These are phyloP conservation scores for Smutsia temminckii DNA, from an alignment of 2,797 vertebrate genomes.

Conservation along the genomic window DNA sequence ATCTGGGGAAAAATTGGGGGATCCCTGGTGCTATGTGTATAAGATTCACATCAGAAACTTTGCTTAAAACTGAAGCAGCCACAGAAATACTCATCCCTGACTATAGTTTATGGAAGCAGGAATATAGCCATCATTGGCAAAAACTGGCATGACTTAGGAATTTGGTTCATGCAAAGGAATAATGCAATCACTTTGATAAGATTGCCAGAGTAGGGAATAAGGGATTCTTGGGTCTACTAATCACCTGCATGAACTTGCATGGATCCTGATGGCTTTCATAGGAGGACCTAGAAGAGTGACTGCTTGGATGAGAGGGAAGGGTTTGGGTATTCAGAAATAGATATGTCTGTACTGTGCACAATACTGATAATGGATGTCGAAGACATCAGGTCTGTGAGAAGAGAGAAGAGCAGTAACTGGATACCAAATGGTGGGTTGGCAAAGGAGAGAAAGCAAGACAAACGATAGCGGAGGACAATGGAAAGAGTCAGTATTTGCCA, in stretches of 20 bases:
- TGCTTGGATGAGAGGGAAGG: background rate
- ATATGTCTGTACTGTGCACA: background rate
- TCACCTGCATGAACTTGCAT: background rate
- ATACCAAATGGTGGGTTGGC: background rate
- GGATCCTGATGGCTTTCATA: background rate
- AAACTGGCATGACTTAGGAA: background rate
- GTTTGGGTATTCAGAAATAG: background rate
- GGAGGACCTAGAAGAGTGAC: background rate
- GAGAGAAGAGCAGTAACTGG: background rate
- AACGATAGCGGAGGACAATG: background rate
- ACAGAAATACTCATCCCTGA: background rate
- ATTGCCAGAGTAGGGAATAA: background rate
- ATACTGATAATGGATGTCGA: background rate
- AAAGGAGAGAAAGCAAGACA: background rate
- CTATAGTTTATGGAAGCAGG: background rate
- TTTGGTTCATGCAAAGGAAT: background rate
- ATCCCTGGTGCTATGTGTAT: background rate
- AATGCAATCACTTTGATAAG: background rate
- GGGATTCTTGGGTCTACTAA: background rate
- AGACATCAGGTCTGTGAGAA: background rate
- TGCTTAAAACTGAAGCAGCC: background rate
- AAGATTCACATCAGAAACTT: background rate
- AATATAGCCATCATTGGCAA: background rate
- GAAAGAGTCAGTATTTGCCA: background rate
- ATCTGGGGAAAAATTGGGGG: background rate